Conservation (phyloP, 2,888 invertebrate genomes). For the Mythimna impura region DNA sequence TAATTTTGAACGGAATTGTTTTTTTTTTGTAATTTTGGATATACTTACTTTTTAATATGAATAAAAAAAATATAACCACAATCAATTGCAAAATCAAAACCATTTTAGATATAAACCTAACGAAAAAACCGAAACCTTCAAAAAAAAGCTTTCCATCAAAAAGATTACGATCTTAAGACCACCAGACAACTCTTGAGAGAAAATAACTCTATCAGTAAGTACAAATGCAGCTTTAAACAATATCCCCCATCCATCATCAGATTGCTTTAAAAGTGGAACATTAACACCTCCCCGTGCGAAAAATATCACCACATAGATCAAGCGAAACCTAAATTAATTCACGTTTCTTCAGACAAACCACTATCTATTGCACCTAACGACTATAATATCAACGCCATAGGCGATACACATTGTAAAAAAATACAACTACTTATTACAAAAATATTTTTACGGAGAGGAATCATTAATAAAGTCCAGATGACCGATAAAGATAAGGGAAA, state of each 20-base stretch:
- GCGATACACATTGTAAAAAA: conserved; percentile 45
- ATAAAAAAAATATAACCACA: neutral
- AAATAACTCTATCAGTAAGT: conserved; percentile 37
- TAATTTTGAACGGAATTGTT: no score
- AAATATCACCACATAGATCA: conserved; percentile 53
- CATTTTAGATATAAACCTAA: neutral
- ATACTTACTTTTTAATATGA: no score
- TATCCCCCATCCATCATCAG: conserved; percentile 48
- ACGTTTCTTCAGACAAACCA: conserved; percentile 28
- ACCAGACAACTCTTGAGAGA: conserved; percentile 24
- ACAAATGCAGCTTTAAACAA: conserved; percentile 38
- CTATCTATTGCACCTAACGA: conserved; percentile 47
- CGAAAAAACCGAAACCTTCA: neutral
- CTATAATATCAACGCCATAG: conserved; percentile 44
- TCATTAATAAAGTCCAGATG: conserved; percentile 63
- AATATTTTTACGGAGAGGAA: conserved; percentile 55
- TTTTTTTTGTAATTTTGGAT: no score
- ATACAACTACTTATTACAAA: conserved; percentile 56
- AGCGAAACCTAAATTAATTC: conserved; percentile 46
- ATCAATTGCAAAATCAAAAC: neutral
- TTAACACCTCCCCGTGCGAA: conserved; percentile 57
- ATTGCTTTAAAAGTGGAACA: conserved; percentile 45
- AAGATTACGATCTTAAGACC: conserved; percentile 42
- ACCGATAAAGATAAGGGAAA: conserved; percentile 58
- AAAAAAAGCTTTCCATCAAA: conserved; percentile 24